Conservation (phyloP, 2,113 vertebrate genomes). For the Macrotus californicus region DNA sequence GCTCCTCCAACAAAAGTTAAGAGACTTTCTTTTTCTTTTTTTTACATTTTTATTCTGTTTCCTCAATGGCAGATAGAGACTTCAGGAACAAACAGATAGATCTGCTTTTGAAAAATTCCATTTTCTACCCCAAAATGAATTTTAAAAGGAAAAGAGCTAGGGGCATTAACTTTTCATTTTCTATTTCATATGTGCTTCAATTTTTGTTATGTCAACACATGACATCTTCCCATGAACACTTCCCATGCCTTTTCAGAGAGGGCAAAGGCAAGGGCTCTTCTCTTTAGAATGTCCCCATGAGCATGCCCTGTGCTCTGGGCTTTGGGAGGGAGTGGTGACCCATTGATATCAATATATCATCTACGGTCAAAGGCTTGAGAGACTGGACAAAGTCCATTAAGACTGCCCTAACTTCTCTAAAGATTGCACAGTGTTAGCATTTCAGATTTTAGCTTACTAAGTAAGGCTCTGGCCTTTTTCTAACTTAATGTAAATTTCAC, state of each 20-base stretch:
- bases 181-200: not conserved
- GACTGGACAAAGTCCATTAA: not conserved
- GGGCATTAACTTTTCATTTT: constrained; percentile 23
- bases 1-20: not conserved
- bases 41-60: constrained; percentile 6
- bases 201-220: not conserved
- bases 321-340: rapidly evolving
- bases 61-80: constrained; percentile 14
- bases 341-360: rapidly evolving
- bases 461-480: not conserved
- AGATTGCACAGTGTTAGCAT: not conserved
- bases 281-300: not conserved
- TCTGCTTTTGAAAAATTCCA: constrained; percentile 32
- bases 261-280: not conserved
- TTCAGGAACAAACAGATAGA: constrained; percentile 28
- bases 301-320: rapidly evolving
- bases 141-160: constrained; percentile 27
- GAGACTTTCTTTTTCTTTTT: not conserved
- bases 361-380: not conserved
- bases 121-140: constrained; percentile 39
- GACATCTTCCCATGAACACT: not conserved
- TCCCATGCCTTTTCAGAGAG: not conserved
- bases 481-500: not conserved
- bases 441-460: not conserved
- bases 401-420: not conserved